Evolutionary conservation across 2,888 invertebrate species (phyloP).

Genomic region (Graphium colonna): DNA sequence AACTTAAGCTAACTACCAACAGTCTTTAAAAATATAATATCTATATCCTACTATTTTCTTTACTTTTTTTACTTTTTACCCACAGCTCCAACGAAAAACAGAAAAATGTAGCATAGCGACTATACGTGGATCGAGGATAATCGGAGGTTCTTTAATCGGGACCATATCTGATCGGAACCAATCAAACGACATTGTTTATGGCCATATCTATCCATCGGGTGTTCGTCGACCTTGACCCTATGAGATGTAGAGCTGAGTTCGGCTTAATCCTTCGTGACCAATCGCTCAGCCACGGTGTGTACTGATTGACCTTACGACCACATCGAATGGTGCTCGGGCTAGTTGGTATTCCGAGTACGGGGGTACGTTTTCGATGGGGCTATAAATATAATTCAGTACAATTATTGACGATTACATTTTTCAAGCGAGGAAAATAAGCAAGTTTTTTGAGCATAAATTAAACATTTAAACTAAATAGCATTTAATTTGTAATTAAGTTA

Average conservation of each 20-base stretch:
- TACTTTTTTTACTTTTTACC: too few species aligned
- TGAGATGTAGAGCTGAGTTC: slow-evolving; percentile 34
- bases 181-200: slow-evolving; percentile 72
- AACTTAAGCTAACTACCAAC: too few species aligned
- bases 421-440: not conserved
- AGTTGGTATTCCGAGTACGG: slow-evolving; percentile 35
- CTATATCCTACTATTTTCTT: too few species aligned
- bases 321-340: slow-evolving; percentile 46
- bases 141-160: slow-evolving; percentile 50
- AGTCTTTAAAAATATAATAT: too few species aligned
- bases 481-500: too few species aligned
- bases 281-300: slow-evolving; percentile 55
- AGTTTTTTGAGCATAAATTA: too few species aligned
- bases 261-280: slow-evolving; percentile 68
- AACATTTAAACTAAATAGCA: too few species aligned
- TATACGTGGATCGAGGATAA: too few species aligned
- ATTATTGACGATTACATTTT: slow-evolving; percentile 2
- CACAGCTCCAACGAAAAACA: too few species aligned
- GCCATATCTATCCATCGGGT: slow-evolving; percentile 44
- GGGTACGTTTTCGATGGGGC: slow-evolving; percentile 21
- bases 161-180: slow-evolving; percentile 70
- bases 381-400: slow-evolving; percentile 21
- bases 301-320: slow-evolving; percentile 64
- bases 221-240: slow-evolving; percentile 53
- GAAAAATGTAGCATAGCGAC: slow-evolving; percentile 33